Evolutionary conservation across 2,113 vertebrate species (phyloP).

Genomic region (Lycaon pictus): DNA sequence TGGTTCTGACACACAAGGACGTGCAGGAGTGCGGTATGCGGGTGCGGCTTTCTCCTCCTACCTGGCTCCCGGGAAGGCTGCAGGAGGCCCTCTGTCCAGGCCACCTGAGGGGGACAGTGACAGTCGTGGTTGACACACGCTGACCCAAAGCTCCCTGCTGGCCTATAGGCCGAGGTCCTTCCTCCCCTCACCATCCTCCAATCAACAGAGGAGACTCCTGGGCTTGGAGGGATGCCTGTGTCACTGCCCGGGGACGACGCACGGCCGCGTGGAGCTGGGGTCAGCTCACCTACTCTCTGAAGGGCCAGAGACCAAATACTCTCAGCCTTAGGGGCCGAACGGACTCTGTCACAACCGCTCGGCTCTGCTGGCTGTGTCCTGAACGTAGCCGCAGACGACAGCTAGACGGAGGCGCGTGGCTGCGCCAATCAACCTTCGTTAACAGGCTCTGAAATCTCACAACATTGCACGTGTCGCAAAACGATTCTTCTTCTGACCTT

Average conservation of each 20-base stretch:
- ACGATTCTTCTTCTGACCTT: background rate
- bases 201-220: background rate
- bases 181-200: background rate
- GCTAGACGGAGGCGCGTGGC: too few relatives aligned
- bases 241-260: background rate
- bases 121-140: rapidly evolving
- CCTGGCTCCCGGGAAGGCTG: background rate
- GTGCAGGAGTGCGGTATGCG: too few relatives aligned
- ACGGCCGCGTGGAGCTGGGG: rapidly evolving
- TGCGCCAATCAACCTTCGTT: background rate
- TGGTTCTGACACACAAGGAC: background rate
- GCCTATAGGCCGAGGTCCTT: background rate
- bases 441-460: background rate
- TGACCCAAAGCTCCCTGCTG: too few relatives aligned
- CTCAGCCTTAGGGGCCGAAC: background rate
- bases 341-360: background rate
- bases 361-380: rapidly evolving
- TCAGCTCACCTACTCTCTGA: background rate
- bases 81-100: too few relatives aligned
- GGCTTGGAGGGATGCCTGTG: background rate
- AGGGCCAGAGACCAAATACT: background rate
- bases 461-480: background rate
- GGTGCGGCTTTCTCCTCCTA: background rate
- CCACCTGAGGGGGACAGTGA: background rate
- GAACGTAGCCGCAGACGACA: rapidly evolving